Conservation (phyloP, 2,797 vertebrate species). For the Enteromius thamalakanensis region DNA sequence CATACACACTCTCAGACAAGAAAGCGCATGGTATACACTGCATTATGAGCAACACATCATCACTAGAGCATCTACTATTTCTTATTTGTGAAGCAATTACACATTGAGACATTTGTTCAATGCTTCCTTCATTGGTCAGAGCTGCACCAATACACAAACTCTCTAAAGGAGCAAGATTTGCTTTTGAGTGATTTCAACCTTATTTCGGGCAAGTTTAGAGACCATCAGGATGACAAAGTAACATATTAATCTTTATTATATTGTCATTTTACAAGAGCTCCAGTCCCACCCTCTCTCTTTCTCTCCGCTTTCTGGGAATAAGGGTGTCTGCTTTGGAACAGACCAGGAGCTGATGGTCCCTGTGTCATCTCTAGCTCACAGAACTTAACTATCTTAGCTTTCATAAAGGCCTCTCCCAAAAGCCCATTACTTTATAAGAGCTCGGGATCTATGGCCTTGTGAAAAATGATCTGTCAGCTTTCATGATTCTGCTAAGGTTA, state of each 20-base stretch:
- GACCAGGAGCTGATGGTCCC: conserved; percentile 70
- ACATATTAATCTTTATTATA: conserved; percentile 88
- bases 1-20: conserved; percentile 20
- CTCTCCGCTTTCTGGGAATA: conserved; percentile 71
- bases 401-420: conserved; percentile 84
- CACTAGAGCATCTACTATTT: conserved; percentile 20
- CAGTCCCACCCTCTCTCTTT: conserved; percentile 66
- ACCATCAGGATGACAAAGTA: conserved; percentile 79
- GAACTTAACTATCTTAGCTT: conserved; percentile 85
- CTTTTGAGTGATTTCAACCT: conserved; percentile 83
- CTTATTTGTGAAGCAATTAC: conserved; percentile 37
- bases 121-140: conserved; percentile 59
- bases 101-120: conserved; percentile 36
- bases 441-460: conserved; percentile 83
- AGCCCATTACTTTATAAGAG: conserved; percentile 87
- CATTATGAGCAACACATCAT: conserved; percentile 16
- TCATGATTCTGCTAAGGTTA: conserved; percentile 85
- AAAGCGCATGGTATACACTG: conserved; percentile 16
- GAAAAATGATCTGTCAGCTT: conserved; percentile 88
- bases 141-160: conserved; percentile 63
- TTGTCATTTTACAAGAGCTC: conserved; percentile 82
- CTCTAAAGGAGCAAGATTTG: conserved; percentile 73
- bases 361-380: conserved; percentile 68
- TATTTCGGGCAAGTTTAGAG: conserved; percentile 85
- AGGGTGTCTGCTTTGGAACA: conserved; percentile 78